A percentile compares a stretch with the other conserved stretches of the same genome.
Conservation (phyloP, 2,888 invertebrate species). For the Euzophera pinguis region DNA sequence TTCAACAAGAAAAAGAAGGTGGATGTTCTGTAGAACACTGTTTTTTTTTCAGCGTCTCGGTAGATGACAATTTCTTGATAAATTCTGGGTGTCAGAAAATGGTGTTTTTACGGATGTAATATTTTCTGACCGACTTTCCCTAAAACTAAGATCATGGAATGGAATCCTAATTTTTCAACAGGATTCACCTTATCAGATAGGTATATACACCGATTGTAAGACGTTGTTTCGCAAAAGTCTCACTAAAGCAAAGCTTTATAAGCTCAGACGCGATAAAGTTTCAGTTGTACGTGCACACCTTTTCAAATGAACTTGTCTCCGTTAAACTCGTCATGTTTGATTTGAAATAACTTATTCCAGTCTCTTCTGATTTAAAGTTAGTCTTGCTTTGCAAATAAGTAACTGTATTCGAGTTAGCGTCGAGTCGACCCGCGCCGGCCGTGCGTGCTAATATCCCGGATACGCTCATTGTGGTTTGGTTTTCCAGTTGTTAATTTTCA, state of each 20-base stretch:
- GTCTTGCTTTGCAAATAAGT: background rate
- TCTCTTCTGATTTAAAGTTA: background rate
- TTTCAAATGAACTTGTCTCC: background rate
- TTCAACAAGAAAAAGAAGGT: no score
- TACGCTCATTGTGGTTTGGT: background rate
- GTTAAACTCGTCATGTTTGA: background rate
- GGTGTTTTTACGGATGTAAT: no score
- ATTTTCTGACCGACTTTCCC: no score
- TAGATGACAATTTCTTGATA: no score
- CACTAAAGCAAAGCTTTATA: background rate
- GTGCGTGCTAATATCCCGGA: background rate
- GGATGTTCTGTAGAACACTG: no score
- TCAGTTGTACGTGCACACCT: background rate
- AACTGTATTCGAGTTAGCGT: background rate
- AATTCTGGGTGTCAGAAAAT: no score
- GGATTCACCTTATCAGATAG: background rate
- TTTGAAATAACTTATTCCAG: background rate
- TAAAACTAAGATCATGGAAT: no score
- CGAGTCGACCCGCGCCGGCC: background rate
- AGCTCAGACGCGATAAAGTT: background rate
- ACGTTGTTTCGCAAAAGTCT: background rate
- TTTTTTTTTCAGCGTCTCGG: no score
- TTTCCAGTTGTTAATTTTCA: background rate
- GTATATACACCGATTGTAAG: background rate
- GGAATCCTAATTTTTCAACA: no score